phyloP scores from a whole-genome alignment of 37 sponge, comb jelly and placozoan species.

The Haliclona indistincta region DNA sequence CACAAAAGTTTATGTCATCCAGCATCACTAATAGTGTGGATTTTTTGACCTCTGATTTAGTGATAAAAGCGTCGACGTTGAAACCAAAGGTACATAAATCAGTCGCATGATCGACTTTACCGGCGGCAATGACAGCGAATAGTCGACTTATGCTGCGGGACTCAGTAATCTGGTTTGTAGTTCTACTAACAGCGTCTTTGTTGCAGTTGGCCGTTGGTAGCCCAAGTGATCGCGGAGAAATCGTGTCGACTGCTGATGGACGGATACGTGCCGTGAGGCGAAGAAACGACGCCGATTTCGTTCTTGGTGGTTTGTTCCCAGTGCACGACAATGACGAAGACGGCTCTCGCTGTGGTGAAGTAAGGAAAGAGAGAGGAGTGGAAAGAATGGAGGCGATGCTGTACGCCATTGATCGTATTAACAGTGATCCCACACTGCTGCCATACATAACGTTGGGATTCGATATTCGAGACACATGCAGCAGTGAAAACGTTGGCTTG shows the following conservation, averaged over 20 bases:
- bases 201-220: too few relatives aligned
- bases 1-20: too few relatives aligned
- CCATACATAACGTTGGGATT: conserved; percentile 69
- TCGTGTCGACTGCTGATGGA: conserved; percentile 3
- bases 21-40: too few relatives aligned
- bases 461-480: conserved; percentile 93
- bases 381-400: conserved; percentile 93
- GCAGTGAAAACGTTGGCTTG: conserved; percentile 62
- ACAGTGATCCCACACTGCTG: conserved; percentile 54
- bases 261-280: conserved; percentile 56
- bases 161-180: too few relatives aligned
- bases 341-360: conserved; percentile 30
- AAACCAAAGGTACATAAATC: too few relatives aligned
- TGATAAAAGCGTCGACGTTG: too few relatives aligned
- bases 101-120: too few relatives aligned
- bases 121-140: too few relatives aligned
- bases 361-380: conserved; percentile 60
- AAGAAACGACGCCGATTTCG: conserved; percentile 51
- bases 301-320: conserved; percentile 89
- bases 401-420: conserved; percentile 72
- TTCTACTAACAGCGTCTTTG: too few relatives aligned
- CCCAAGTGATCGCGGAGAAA: neutral
- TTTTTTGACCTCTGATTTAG: too few relatives aligned
- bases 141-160: too few relatives aligned
- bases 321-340: conserved; percentile 38